phyloP scores from a whole-genome alignment of 1,140 invertebrate species.

The Drosophila melanogaster region Release_6_plus_ISO1_MT NT_033777.3:25640501-25641000 shows the following conservation, averaged over 20 bases:
- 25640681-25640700: no score
- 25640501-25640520: slow-evolving; percentile 41
- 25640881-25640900: slow-evolving; percentile 77
- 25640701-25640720: no score
- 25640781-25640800: slow-evolving; percentile 63
- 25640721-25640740: no score
- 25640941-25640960: slow-evolving; percentile 57
- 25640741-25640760: no score
- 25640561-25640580: slow-evolving; percentile 64
- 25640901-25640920: slow-evolving; percentile 81
- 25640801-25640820: slow-evolving; percentile 80
- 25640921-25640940: slow-evolving; percentile 78
- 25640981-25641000: slow-evolving; percentile 4
- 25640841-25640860: slow-evolving; percentile 46
- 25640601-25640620: no score
- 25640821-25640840: slow-evolving; percentile 63
- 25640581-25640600: slow-evolving; percentile 4
- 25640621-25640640: no score
- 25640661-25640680: no score
- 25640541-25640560: slow-evolving; percentile 56
- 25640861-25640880: slow-evolving; percentile 81
- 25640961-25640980: slow-evolving; percentile 22
- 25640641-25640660: no score
- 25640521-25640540: slow-evolving; percentile 55
- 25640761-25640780: slow-evolving; percentile 56